A percentile compares a stretch with the other conserved stretches of the same genome.
phyloP scores from a whole-genome alignment of 2,113 vertebrate species.

The Corythornis madagascariensis region DNA sequence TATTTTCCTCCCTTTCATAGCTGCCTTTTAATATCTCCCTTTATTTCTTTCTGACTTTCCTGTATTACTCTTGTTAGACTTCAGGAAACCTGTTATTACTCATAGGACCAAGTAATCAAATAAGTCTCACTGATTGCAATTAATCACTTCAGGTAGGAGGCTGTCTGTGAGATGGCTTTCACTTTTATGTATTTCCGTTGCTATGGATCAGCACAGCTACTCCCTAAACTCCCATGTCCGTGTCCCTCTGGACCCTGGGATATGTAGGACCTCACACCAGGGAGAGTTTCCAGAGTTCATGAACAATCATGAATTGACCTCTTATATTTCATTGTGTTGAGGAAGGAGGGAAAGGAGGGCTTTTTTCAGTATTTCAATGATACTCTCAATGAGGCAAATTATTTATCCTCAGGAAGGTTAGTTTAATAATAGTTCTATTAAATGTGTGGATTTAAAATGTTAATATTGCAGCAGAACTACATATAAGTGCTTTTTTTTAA shows the following conservation, averaged over 20 bases:
- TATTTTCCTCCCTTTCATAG: conserved; percentile 40
- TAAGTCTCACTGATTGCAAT: conserved; percentile 14
- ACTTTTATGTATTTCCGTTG: background rate
- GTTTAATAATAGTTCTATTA: background rate
- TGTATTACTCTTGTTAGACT: conserved; percentile 36
- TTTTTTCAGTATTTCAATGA: background rate
- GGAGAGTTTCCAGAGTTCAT: background rate
- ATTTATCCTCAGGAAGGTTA: background rate
- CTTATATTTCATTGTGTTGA: background rate
- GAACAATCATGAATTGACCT: background rate
- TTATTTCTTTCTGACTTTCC: conserved; percentile 67
- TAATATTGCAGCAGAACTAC: background rate
- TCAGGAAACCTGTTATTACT: conserved; percentile 62
- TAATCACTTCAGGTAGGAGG: conserved; percentile 28
- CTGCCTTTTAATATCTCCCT: conserved; percentile 45
- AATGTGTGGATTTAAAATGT: background rate
- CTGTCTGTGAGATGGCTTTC: conserved; percentile 7
- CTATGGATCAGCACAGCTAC: background rate
- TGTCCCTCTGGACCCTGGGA: background rate
- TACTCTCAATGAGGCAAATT: background rate
- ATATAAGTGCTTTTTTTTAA: background rate
- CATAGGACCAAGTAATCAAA: conserved; percentile 48
- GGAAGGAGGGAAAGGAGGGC: background rate
- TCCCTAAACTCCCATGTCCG: background rate
- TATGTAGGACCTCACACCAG: background rate